Conservation (phyloP, 2,113 vertebrate genomes). For the Tragulus kanchil region DNA sequence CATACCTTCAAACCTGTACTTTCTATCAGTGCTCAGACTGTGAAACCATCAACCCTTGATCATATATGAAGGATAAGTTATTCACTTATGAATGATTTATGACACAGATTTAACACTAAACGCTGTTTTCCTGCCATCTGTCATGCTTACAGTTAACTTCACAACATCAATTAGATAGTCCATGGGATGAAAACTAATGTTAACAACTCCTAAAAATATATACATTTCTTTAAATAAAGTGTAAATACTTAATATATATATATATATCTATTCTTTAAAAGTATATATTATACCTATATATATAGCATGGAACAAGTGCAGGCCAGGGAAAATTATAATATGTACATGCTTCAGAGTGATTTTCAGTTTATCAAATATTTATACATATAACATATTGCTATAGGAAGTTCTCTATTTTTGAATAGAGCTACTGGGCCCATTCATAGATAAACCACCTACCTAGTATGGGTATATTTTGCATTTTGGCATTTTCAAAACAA, state of each 20-base stretch:
- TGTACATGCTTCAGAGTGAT: conserved; percentile 41
- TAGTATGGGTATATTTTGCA: not conserved
- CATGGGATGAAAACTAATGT: conserved; percentile 57
- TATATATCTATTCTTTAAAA: not conserved
- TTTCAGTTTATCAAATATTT: conserved; percentile 15
- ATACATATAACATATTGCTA: conserved; percentile 2
- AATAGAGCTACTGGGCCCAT: not conserved
- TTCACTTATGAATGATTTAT: conserved; percentile 74
- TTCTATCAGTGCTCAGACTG: conserved; percentile 2
- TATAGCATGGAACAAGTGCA: not conserved
- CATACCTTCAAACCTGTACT: not conserved
- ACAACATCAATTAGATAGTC: conserved; percentile 44
- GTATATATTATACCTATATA: not conserved
- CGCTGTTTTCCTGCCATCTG: conserved; percentile 72
- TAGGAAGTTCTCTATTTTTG: not conserved
- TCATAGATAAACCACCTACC: not conserved
- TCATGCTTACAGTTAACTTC: conserved; percentile 63
- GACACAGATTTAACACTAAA: conserved; percentile 70
- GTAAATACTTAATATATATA: conserved; percentile 37
- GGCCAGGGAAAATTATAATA: conserved; percentile 13
- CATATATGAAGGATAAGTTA: conserved; percentile 60
- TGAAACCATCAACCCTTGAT: conserved; percentile 43
- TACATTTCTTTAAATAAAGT: not conserved
- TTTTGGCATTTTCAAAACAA: conserved; percentile 36
- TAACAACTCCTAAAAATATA: conserved; percentile 28